Conservation (phyloP, 2,113 vertebrate species). For the Chionis minor region DNA sequence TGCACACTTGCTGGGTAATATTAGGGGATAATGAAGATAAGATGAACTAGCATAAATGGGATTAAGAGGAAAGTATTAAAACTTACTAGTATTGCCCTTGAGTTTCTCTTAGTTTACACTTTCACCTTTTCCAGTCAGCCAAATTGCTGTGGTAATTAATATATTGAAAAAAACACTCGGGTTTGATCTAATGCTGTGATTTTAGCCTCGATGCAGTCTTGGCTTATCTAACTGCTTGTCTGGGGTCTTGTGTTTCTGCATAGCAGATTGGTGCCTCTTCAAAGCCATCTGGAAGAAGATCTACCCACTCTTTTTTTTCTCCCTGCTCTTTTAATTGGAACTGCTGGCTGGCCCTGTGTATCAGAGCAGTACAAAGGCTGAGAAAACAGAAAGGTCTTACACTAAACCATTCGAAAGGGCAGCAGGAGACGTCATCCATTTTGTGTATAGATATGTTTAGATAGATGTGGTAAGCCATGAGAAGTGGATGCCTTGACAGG, state of each 20-base stretch:
- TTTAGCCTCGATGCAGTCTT: constrained; percentile 46
- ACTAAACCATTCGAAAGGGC: constrained; percentile 59
- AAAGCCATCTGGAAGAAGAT: constrained; percentile 61
- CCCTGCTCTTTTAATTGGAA: constrained; percentile 63
- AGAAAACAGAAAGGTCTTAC: constrained; percentile 58
- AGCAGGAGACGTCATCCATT: constrained; percentile 59
- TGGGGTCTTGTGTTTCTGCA: constrained; percentile 48
- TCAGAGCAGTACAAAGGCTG: constrained; percentile 60
- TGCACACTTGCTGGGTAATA: neutral
- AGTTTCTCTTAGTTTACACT: neutral
- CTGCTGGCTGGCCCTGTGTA: constrained; percentile 44
- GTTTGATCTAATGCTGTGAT: constrained; percentile 39
- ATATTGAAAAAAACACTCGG: constrained; percentile 28
- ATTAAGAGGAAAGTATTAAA: neutral
- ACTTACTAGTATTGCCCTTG: neutral
- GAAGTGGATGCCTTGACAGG: constrained; percentile 65
- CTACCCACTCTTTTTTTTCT: neutral
- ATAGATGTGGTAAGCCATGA: constrained; percentile 68
- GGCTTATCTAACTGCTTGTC: constrained; percentile 39
- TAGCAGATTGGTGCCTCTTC: constrained; percentile 27
- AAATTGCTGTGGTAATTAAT: neutral
- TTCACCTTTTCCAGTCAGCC: neutral
- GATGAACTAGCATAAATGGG: neutral
- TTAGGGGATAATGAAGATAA: neutral
- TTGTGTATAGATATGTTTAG: constrained; percentile 57